Evolutionary conservation across 2,888 invertebrate species (phyloP), one percentile per base, ranked within the genome.

Genomic region (Platycheirus albimanus): DNA sequence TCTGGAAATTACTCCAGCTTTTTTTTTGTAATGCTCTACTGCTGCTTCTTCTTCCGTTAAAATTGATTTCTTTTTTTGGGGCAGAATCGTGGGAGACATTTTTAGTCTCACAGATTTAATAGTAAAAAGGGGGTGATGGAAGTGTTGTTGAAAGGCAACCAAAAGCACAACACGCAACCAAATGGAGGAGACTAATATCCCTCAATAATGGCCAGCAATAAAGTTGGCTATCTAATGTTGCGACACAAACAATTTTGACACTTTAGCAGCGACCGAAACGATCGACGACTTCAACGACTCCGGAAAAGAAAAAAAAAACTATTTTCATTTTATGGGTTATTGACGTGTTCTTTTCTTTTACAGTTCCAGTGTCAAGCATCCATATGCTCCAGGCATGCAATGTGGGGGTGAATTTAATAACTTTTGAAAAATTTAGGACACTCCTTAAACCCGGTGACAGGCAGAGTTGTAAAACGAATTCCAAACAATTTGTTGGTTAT

Each of bases 251-350:
- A 74, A 64, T 77, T 70, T 49, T 69, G 78, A 78, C 77, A 78
- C 72, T 76, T 67, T 38, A 43, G 75, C 51, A 38, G 28, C 49
- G 33, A 30, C 13, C 52, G 33, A 17, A 30, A 52, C 17, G 30
- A 17, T 33, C 24, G 15, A 24, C 20, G 38, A 38, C 38, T 15
- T 43, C 41, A 43, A 41, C 15, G 38, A 63, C 28, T 30, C n/a
- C 0, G 17, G n/a, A n/a, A n/a, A n/a, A 77, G 36, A 51, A 61
- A 19, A 69, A 51, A 43, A 28, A 52, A 61, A 69, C 67, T 78
- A 74, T 74, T 83, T 83, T 30, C 36, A 69, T 72, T 83, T 83
- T 83, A 74, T 83, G 78, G 72, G 74, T 74, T 74, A 74, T 64
- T 47, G 52, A 72, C 70, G 64, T 49, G 74, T 61, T 72, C 43